Percentiles rank a stretch among this genome's conserved stretches.
phyloP scores from a whole-genome alignment of 2,113 vertebrate species.

The Piprites chloris region DNA sequence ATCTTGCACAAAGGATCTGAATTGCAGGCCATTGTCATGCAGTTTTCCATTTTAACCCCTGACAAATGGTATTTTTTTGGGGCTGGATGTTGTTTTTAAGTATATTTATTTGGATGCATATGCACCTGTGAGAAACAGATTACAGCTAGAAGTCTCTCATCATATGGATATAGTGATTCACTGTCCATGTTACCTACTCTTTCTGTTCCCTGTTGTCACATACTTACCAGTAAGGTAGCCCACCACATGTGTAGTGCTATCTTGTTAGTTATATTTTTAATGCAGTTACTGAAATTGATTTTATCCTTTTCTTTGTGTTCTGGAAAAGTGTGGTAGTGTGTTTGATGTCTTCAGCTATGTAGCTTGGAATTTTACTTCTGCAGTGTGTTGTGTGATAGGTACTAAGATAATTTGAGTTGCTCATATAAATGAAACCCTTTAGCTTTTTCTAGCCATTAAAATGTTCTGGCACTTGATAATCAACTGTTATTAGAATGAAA shows the following conservation, averaged over 20 bases:
- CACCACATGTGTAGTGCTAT: background rate
- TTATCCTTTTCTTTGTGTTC: background rate
- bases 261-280: background rate
- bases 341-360: background rate
- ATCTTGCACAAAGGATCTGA: slow-evolving; percentile 65
- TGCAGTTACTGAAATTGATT: background rate
- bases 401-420: background rate
- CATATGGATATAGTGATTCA: background rate
- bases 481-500: background rate
- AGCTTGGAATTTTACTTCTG: background rate
- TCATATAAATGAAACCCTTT: background rate
- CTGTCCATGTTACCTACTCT: background rate
- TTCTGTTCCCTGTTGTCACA: background rate
- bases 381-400: background rate
- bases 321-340: background rate
- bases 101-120: background rate
- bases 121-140: background rate
- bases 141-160: background rate
- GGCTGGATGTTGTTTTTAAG: background rate
- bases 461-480: background rate
- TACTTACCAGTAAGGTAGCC: background rate
- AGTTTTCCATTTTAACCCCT: background rate
- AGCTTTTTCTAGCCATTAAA: background rate
- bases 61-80: background rate
- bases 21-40: background rate